Evolutionary conservation across 2,888 invertebrate species (phyloP), one percentile per base, ranked within the genome.

Genomic region (Yponomeuta plumbellus): DNA sequence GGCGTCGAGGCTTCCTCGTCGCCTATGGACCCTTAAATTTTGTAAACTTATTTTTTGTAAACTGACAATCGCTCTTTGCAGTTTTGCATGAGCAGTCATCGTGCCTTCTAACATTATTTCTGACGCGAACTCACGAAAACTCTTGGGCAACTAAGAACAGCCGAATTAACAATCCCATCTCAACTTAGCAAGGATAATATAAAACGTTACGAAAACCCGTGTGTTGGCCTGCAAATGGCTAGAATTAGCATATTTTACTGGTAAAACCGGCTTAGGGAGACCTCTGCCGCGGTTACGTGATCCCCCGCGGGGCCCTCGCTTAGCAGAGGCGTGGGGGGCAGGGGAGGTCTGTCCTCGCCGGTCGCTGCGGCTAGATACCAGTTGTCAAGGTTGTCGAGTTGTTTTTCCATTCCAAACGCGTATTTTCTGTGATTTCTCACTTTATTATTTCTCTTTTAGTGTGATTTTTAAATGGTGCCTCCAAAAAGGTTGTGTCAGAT

Each of bases 191-290:
- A 52, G 44, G 17, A 52, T 52, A 52, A 52, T 52, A 65, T 56
- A 65, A 65, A 65, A 56, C 56, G 57, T 57, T 57, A 39, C 26
- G 57, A 39, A 65, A 34, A 57, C 64, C 64, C 11, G 52, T 39
- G 65, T 39, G 65, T 68, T 66, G 65, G 76, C 71, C 68, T 78
- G 70, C 75, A 76, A 78, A 80, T 75, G 67, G 67, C 66, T 67
- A 23, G 68, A 62, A 84, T 84, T 84, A 79, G 70, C 83, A 84
- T 84, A 80, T 72, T 76, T 76, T 78, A 78, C 74, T 72, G 75
- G 69, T 67, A 11, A 11, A 70, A 71, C 80, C 75, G 74, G 71
- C 75, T 61, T 69, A 70, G 65, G 70, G 71, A 76, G 83, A 79
- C 77, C 65, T 57, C 57, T 57, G 56, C 13, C 23, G 11, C 22